Conservation (phyloP, 2,113 vertebrate species). For the Myodes glareolus region DNA sequence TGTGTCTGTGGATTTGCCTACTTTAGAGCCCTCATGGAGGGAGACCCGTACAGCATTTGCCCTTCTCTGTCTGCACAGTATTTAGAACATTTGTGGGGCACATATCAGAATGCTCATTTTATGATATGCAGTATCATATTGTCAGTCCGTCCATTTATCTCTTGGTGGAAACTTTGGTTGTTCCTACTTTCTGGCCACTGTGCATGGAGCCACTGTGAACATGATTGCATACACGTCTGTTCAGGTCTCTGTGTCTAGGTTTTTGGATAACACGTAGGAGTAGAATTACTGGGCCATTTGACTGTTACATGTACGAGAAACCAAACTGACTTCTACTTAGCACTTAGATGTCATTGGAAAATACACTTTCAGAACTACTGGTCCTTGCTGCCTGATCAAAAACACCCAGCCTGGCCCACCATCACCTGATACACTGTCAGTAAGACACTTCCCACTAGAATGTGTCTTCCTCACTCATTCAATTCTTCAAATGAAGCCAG, state of each 20-base stretch:
- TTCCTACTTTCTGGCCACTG: background rate
- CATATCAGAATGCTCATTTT: background rate
- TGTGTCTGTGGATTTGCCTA: background rate
- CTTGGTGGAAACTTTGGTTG: background rate
- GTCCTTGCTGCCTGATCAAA: background rate
- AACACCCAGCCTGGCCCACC: accelerated
- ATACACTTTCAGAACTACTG: background rate
- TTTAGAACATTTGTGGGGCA: background rate
- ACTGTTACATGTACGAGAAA: background rate
- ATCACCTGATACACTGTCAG: background rate
- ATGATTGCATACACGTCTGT: accelerated
- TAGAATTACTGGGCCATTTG: background rate
- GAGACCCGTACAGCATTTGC: background rate
- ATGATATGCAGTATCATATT: background rate
- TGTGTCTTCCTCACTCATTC: background rate
- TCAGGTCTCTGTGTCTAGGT: background rate
- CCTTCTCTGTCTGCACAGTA: background rate
- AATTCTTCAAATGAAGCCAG: background rate
- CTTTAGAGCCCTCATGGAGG: background rate
- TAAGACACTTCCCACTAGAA: accelerated
- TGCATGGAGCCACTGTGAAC: background rate
- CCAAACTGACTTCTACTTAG: background rate
- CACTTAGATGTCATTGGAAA: background rate
- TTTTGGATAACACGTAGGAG: background rate
- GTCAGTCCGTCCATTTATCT: background rate